Base-by-base conservation (phyloP, 2,797 vertebrate genomes). In the Esox masquinongy region DNA sequence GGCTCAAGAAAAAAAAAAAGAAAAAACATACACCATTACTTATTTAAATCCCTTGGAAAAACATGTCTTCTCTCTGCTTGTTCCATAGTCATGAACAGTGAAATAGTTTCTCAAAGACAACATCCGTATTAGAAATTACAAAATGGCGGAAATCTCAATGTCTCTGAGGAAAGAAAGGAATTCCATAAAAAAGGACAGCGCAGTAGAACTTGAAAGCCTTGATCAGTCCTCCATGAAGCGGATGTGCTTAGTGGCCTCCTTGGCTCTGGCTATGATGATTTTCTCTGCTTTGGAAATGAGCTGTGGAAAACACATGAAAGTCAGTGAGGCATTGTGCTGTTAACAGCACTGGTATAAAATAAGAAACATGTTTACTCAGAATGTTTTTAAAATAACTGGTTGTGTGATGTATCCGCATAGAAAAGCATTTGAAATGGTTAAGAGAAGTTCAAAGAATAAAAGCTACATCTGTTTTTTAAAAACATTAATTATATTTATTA, bases 231-330 rank as follows among this genome's bases (percentile, higher is more conserved):
- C 96, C 19, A 95, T 93, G 79, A 99, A 99, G 29, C 87, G 93
- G 76, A 98, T 97, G 86, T 99, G 98, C 81, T 96, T 96, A 80
- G 93, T 91, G 5, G 95, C 94, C 83, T 96, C 96, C 77, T 96
- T 97, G 51, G 96, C 95, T 76, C 95, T 95, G 70, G 93, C 93
- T 0, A 96, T 92, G 84, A 97, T 94, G 84, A 99, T 97, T 87
- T 95, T 98, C 87, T 99, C 97, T 6, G 97, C 97, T 94, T 97
- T 99, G 79, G 95, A 95, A 87, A 98, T 96, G 87, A 99, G 90
- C 97, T 93, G 82, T 73, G 26, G 39, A 79, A 73, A 50, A 76
- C 80, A 71, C 84, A 82, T 79, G 0, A 16, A 43, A 69, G 49
- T 11, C 59, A 1, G 7, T 4, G 49, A 49, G 16, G 8, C 1